These are phyloP conservation scores for Anniella stebbinsi DNA, from an alignment of 2,797 vertebrate species.

Conservation along the genomic window DNA sequence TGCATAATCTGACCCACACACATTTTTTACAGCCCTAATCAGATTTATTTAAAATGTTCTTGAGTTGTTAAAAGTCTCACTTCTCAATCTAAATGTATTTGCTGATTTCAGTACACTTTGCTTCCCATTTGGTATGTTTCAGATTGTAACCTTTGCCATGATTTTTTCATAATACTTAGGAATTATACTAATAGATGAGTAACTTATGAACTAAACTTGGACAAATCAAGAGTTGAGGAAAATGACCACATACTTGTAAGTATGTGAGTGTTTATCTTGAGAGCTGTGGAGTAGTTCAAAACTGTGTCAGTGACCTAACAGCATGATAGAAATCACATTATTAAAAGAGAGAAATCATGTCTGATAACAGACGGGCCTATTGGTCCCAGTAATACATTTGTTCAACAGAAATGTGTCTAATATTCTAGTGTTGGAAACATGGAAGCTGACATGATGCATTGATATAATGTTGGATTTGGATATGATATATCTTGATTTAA, in stretches of 20 bases:
- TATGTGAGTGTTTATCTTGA: not conserved
- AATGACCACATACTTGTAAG: not conserved
- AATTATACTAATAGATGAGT: not conserved
- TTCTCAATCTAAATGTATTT: not conserved
- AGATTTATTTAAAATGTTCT: not conserved
- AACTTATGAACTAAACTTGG: not conserved
- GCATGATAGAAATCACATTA: not conserved
- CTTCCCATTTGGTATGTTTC: not conserved
- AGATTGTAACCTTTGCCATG: not conserved
- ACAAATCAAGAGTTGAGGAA: not conserved
- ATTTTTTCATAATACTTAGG: not conserved
- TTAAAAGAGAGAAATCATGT: not conserved
- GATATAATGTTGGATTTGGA: not conserved
- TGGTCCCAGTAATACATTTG: not conserved
- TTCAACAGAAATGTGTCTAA: not conserved
- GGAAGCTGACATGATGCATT: not conserved
- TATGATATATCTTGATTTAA: not conserved
- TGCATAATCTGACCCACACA: constrained; percentile 58
- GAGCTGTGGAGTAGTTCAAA: not conserved
- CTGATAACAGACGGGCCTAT: too few species aligned
- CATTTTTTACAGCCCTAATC: not conserved
- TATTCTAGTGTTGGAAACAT: not conserved
- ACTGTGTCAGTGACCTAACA: not conserved
- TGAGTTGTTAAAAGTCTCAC: not conserved
- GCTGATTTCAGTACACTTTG: not conserved